These are phyloP conservation scores for Glomeris maerens DNA, from an alignment of 1,140 invertebrate species.

Conservation along the genomic window DNA sequence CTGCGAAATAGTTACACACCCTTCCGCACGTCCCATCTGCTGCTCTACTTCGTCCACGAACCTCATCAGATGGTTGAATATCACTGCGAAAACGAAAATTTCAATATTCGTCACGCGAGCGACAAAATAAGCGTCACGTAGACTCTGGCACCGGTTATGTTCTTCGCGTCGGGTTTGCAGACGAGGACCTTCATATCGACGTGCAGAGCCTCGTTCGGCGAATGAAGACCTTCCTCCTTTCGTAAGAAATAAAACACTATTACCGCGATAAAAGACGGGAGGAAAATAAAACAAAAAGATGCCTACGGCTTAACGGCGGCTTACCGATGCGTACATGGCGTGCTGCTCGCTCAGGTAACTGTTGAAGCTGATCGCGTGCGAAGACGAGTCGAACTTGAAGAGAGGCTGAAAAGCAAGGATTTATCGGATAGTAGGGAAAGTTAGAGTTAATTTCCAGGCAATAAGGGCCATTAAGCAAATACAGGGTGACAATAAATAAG, in stretches of 20 bases:
- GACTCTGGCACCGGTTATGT: conserved; percentile 48
- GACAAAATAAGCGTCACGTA: too few species aligned
- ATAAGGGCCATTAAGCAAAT: too few species aligned
- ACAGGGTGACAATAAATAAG: too few species aligned
- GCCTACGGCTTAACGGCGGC: conserved; percentile 18
- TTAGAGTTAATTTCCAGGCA: too few species aligned
- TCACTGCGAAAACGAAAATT: conserved; percentile 28
- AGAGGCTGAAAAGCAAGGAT: too few species aligned
- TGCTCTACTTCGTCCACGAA: conserved; percentile 64
- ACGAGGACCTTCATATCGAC: conserved; percentile 43
- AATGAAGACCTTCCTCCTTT: too few species aligned
- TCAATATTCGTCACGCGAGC: conserved; percentile 5
- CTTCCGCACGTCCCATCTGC: conserved; percentile 42
- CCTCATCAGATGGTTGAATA: conserved; percentile 55
- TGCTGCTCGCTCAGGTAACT: conserved; percentile 45
- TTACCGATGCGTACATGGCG: conserved; percentile 17
- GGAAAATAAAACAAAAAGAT: neutral
- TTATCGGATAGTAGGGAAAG: too few species aligned
- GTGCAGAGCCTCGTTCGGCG: too few species aligned
- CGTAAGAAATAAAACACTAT: too few species aligned
- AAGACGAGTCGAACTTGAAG: conserved; percentile 66
- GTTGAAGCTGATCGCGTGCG: conserved; percentile 52
- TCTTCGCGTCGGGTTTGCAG: conserved; percentile 53
- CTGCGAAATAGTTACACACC: conserved; percentile 32
- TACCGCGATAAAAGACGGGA: neutral